phyloP scores from a whole-genome alignment of 2,797 vertebrate species.

The Amphiprion clarkii region DNA sequence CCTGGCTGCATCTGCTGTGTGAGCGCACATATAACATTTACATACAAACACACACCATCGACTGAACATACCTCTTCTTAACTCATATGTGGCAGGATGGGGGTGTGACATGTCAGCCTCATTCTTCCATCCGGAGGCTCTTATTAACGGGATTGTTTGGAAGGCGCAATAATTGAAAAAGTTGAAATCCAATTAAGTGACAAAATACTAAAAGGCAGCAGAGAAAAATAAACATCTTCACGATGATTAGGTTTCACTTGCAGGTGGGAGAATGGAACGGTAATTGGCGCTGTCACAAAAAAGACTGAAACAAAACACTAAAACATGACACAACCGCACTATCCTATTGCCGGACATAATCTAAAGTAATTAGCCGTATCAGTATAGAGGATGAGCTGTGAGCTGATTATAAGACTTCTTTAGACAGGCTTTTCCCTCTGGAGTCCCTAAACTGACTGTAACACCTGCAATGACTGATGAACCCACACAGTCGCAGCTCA shows the following conservation, averaged over 20 bases:
- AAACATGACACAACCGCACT: neutral
- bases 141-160: conserved; percentile 65
- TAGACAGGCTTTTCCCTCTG: neutral
- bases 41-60: conserved; percentile 25
- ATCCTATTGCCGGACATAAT: conserved; percentile 6
- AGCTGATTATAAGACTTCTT: conserved; percentile 26
- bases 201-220: conserved; percentile 10
- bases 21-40: conserved; percentile 35
- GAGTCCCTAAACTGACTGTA: conserved; percentile 35
- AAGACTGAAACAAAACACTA: neutral
- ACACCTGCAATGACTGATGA: conserved; percentile 48
- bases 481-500: conserved; percentile 27
- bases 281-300: neutral
- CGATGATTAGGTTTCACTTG: neutral
- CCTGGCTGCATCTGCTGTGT: conserved; percentile 56
- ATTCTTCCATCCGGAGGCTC: conserved; percentile 75
- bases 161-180: conserved; percentile 35
- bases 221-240: conserved; percentile 7
- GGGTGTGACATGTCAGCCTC: conserved; percentile 72
- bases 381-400: conserved; percentile 27
- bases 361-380: conserved; percentile 26
- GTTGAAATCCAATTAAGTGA: conserved; percentile 35
- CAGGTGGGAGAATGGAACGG: neutral
- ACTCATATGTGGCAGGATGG: conserved; percentile 52
- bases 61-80: conserved; percentile 43